These are phyloP conservation scores for Antechinus stuartii DNA, from an alignment of 2,113 vertebrate species.

Conservation along the genomic window DNA sequence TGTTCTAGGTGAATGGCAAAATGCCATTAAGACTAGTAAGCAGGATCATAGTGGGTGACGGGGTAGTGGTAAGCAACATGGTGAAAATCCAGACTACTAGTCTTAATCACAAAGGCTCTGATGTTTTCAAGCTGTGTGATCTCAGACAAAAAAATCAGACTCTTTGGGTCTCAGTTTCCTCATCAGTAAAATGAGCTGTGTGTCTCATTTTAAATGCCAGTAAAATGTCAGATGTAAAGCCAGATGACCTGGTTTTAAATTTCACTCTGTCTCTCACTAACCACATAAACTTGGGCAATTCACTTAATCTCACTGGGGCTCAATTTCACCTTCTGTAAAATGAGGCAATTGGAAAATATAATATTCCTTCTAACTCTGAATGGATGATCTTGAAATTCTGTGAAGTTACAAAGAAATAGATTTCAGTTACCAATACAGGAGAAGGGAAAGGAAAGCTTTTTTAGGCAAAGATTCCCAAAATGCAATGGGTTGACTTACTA, in stretches of 20 bases:
- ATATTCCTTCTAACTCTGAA: not conserved
- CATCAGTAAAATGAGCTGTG: not conserved
- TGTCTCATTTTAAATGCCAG: no score
- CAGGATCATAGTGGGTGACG: not conserved
- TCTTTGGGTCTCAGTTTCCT: not conserved
- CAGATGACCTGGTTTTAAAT: not conserved
- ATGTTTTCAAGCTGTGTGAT: not conserved
- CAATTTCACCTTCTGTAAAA: not conserved
- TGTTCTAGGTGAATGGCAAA: conserved; percentile 24
- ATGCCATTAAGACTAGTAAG: not conserved
- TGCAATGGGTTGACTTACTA: not conserved
- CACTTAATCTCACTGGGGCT: not conserved
- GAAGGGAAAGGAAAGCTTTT: not conserved
- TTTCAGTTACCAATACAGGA: not conserved
- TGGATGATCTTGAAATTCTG: not conserved
- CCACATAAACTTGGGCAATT: not conserved
- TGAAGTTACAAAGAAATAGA: not conserved
- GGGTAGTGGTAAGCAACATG: not conserved
- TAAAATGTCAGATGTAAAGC: not conserved
- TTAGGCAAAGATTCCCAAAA: not conserved
- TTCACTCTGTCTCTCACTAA: not conserved
- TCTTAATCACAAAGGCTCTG: not conserved
- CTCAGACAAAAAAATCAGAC: not conserved
- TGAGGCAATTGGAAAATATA: not conserved
- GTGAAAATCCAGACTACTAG: not conserved